These are phyloP conservation scores for Tringa solitaria DNA, from an alignment of 2,113 vertebrate species.

Conservation along the genomic window DNA sequence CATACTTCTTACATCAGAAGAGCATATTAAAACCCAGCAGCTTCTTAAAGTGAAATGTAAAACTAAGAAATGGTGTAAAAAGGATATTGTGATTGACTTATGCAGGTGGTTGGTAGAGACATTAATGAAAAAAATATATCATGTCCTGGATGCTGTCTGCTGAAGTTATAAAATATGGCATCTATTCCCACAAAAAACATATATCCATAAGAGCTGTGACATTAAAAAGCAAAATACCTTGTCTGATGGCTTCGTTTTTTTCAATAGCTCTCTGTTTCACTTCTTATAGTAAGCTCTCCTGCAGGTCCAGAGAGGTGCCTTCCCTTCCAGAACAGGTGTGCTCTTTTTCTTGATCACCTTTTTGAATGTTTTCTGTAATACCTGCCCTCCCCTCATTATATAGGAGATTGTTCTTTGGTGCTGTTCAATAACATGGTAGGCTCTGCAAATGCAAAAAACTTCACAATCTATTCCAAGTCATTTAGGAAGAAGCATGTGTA, in stretches of 20 bases:
- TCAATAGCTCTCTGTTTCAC: not conserved
- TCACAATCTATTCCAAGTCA: conserved; percentile 44
- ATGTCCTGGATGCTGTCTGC: not conserved
- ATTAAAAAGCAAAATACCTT: conserved; percentile 61
- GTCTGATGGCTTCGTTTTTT: conserved; percentile 15
- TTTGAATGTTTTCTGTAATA: conserved; percentile 35
- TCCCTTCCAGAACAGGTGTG: not conserved
- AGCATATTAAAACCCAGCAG: not conserved
- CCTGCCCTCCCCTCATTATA: conserved; percentile 47
- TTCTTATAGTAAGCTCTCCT: conserved; percentile 3
- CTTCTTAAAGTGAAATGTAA: not conserved
- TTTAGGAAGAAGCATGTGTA: conserved; percentile 19
- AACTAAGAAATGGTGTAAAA: not conserved
- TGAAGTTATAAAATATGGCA: not conserved
- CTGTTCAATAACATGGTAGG: conserved; percentile 44
- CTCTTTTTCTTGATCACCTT: conserved; percentile 21
- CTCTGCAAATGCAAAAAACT: conserved; percentile 63
- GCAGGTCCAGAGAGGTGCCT: not conserved
- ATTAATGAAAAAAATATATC: not conserved
- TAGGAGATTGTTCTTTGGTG: conserved; percentile 28
- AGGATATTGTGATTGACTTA: not conserved
- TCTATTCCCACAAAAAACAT: not conserved
- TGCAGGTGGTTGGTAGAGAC: not conserved
- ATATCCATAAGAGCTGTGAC: not conserved
- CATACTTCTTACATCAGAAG: not conserved